A percentile compares a stretch with the other conserved stretches of the same genome.
Evolutionary conservation across 2,888 invertebrate genomes (phyloP).

Genomic region (Ypsolopha sequella): DNA sequence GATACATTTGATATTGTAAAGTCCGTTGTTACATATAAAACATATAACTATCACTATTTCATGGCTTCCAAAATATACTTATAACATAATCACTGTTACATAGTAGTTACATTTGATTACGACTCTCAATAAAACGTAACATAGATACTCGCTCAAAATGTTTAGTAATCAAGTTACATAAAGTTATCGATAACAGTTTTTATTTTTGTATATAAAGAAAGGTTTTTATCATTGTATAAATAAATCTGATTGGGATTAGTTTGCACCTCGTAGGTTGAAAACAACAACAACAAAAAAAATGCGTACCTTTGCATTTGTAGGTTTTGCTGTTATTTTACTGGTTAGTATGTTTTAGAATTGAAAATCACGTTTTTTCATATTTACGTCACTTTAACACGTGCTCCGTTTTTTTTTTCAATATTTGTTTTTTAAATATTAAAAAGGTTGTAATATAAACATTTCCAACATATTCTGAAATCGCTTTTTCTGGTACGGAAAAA

Average conservation of each 20-base stretch:
- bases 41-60: no score
- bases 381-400: not conserved
- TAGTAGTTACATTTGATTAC: not conserved
- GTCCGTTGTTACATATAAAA: no score
- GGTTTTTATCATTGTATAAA: not conserved
- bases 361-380: not conserved
- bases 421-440: no score
- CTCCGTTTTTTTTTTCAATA: not conserved
- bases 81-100: no score
- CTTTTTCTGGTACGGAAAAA: no score
- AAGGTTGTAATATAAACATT: no score
- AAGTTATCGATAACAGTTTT: not conserved
- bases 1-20: no score
- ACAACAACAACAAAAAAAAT: slow-evolving; percentile 14
- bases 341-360: slow-evolving; percentile 18
- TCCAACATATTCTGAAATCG: no score
- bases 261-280: not conserved
- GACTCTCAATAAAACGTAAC: not conserved
- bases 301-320: slow-evolving; percentile 14
- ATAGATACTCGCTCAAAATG: not conserved
- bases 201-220: slow-evolving; percentile 1
- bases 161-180: not conserved
- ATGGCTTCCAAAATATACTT: no score
- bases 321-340: slow-evolving; percentile 19
- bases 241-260: not conserved